phyloP scores from a whole-genome alignment of 2,888 invertebrate genomes.

The Meiosimyza decipiens region DNA sequence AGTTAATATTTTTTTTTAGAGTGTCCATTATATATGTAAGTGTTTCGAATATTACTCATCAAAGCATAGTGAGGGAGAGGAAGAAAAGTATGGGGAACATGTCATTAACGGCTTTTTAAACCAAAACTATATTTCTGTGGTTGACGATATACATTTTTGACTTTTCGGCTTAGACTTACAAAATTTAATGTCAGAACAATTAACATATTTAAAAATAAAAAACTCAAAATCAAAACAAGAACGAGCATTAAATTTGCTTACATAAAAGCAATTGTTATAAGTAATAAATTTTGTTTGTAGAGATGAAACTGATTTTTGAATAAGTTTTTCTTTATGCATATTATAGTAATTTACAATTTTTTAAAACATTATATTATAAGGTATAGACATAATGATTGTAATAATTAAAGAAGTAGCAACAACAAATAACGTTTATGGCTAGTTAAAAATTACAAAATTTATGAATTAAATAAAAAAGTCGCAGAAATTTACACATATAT shows the following conservation, averaged over 20 bases:
- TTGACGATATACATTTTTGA: no score
- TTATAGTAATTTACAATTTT: slow-evolving; percentile 32
- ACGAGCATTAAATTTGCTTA: no score
- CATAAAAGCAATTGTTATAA: no score
- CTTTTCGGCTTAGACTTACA: no score
- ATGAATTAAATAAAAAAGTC: slow-evolving; percentile 17
- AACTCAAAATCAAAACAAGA: no score
- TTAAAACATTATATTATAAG: slow-evolving; percentile 31
- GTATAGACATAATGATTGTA: slow-evolving; percentile 17
- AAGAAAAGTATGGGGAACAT: not conserved
- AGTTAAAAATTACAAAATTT: slow-evolving; percentile 10
- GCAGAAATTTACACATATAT: slow-evolving; percentile 9
- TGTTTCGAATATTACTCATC: no score
- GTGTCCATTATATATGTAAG: no score
- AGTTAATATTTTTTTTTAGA: no score
- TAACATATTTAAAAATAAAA: no score
- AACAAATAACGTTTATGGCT: slow-evolving; percentile 35
- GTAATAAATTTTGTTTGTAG: not conserved
- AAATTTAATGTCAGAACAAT: not conserved
- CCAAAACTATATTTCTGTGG: no score
- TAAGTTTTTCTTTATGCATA: slow-evolving; percentile 25
- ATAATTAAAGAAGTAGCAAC: slow-evolving; percentile 25
- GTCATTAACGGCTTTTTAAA: not conserved
- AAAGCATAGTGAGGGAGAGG: no score
- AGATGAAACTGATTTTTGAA: not conserved